Percentiles rank a stretch among this genome's conserved stretches.
These are phyloP conservation scores for Macrobrachium nipponense DNA, from an alignment of 1,140 invertebrate genomes.

Conservation along the genomic window DNA sequence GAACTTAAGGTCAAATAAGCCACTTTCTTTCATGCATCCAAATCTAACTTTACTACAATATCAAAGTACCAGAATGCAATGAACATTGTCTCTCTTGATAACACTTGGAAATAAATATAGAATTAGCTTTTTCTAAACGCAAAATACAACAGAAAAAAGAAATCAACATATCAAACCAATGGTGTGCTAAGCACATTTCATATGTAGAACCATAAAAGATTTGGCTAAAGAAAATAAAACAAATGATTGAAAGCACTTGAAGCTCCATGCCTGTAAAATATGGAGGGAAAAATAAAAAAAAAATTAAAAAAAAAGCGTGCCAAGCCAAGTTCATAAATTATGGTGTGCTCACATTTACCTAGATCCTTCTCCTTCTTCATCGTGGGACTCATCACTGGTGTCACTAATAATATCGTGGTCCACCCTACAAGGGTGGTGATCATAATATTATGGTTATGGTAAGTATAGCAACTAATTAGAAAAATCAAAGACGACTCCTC, in stretches of 20 bases:
- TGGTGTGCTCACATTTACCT: slow-evolving; percentile 36
- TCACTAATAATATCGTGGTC: slow-evolving; percentile 49
- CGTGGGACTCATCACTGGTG: slow-evolving; percentile 51
- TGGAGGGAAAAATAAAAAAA: slow-evolving; percentile 6
- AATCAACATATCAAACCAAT: no score
- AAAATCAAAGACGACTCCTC: no score
- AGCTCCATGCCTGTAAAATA: slow-evolving; percentile 17
- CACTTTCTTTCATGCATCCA: slow-evolving; percentile 41
- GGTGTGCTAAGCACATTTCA: no score
- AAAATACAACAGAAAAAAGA: no score
- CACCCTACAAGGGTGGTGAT: slow-evolving; percentile 38
- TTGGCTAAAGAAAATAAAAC: background rate
- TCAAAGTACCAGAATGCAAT: no score
- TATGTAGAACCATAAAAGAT: no score
- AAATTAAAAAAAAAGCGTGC: slow-evolving; percentile 19
- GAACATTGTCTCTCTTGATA: no score
- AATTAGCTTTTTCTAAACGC: no score
- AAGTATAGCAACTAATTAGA: background rate
- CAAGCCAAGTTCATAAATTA: slow-evolving; percentile 30
- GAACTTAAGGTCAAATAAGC: slow-evolving; percentile 13
- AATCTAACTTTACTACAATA: background rate
- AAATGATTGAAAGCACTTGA: background rate
- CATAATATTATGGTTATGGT: slow-evolving; percentile 21
- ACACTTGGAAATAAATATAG: no score
- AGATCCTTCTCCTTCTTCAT: slow-evolving; percentile 32